Conservation (phyloP, 2,888 invertebrate species). For the Temnothorax rugatulus region DNA sequence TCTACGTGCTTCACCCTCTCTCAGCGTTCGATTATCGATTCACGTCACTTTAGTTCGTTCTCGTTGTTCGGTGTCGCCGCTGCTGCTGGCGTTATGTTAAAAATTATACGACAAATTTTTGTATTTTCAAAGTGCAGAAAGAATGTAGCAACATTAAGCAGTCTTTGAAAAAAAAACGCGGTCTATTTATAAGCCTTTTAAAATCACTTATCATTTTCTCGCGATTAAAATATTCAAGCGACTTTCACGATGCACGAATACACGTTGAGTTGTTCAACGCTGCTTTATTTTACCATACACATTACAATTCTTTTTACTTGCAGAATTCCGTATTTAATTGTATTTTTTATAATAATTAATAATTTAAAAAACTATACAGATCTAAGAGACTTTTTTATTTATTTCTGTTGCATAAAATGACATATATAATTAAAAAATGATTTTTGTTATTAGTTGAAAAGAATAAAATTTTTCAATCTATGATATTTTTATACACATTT, state of each 20-base stretch:
- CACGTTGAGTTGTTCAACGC: not conserved
- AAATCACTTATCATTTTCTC: not conserved
- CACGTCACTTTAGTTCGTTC: slow-evolving; percentile 71
- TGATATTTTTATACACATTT: not conserved
- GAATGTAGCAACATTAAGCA: slow-evolving; percentile 22
- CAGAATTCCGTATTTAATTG: not conserved
- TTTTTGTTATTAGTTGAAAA: not conserved
- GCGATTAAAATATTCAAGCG: not conserved
- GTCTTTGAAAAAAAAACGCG: slow-evolving; percentile 16
- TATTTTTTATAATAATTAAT: slow-evolving; percentile 7
- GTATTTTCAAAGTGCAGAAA: slow-evolving; percentile 57
- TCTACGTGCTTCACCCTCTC: slow-evolving; percentile 72
- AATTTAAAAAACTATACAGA: not conserved
- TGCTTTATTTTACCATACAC: not conserved
- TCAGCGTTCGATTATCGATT: slow-evolving; percentile 75
- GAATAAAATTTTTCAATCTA: not conserved
- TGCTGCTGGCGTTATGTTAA: slow-evolving; percentile 62
- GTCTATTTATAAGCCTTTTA: slow-evolving; percentile 12
- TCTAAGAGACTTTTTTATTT: slow-evolving; percentile 20
- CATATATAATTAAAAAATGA: not conserved
- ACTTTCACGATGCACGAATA: not conserved
- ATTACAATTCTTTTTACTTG: not conserved
- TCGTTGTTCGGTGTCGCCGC: slow-evolving; percentile 60
- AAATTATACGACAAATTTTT: slow-evolving; percentile 73
- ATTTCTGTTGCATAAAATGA: not conserved